Conservation (phyloP, 2,888 invertebrate genomes). For the Tetanocera ferruginea region DNA sequence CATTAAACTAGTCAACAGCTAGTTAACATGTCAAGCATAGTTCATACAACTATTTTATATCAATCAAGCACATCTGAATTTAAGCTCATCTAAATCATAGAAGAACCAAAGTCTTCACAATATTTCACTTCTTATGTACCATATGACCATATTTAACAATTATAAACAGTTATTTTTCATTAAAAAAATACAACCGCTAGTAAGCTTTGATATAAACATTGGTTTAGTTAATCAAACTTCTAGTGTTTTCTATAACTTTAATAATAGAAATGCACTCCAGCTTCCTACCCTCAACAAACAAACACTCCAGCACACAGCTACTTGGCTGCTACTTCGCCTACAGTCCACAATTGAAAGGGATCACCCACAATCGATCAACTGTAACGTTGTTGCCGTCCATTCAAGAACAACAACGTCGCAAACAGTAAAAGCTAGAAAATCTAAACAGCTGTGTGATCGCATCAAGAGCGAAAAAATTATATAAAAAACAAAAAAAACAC, state of each 20-base stretch:
- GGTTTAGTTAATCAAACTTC: neutral
- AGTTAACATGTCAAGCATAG: no score
- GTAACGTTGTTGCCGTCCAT: slow-evolving; percentile 48
- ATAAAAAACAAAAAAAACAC: slow-evolving; percentile 32
- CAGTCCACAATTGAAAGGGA: slow-evolving; percentile 45
- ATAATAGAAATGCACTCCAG: neutral
- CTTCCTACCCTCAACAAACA: neutral
- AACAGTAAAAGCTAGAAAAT: slow-evolving; percentile 33
- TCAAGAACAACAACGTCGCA: slow-evolving; percentile 36
- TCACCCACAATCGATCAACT: slow-evolving; percentile 58
- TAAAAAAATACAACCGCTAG: no score
- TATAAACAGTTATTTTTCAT: no score
- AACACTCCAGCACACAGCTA: neutral
- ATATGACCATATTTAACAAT: no score
- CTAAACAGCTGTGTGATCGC: slow-evolving; percentile 31
- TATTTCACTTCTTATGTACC: no score
- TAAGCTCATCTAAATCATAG: no score
- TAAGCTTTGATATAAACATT: no score
- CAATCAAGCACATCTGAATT: no score
- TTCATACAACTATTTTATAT: no score
- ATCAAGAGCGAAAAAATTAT: slow-evolving; percentile 16
- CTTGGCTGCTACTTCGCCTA: neutral
- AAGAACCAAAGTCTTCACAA: no score
- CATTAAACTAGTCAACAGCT: no score
- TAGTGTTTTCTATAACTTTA: neutral